These are phyloP conservation scores for Catharus minimus DNA, from an alignment of 2,113 vertebrate genomes.

Conservation along the genomic window DNA sequence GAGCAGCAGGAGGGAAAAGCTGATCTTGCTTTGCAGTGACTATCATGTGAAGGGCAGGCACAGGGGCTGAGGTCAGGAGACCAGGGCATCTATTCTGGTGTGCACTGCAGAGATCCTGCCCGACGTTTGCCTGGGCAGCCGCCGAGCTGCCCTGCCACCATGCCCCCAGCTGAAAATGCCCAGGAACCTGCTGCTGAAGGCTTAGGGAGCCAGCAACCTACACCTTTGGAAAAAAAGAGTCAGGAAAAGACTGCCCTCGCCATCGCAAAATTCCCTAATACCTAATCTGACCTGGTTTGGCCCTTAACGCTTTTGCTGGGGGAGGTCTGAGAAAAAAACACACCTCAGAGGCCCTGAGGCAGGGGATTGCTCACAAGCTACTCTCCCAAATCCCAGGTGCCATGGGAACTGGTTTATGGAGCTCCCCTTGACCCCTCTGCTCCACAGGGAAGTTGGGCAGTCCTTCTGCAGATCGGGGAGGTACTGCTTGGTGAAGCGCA, in stretches of 20 bases:
- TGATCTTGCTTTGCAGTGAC: neutral
- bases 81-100: neutral
- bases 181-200: neutral
- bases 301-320: neutral
- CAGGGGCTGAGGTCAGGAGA: neutral
- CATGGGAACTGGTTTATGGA: neutral
- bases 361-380: neutral
- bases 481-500: fast-evolving
- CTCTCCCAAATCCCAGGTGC: neutral
- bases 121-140: neutral
- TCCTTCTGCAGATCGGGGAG: no score
- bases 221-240: fast-evolving
- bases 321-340: neutral
- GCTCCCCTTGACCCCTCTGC: fast-evolving
- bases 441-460: neutral
- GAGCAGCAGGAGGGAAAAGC: neutral
- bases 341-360: neutral
- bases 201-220: neutral
- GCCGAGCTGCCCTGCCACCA: neutral
- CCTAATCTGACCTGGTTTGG: fast-evolving
- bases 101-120: neutral
- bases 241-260: neutral
- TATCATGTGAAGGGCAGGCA: neutral
- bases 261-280: neutral
- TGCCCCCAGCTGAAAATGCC: neutral